Conservation (phyloP, 2,113 vertebrate genomes). For the Mirza zaza region DNA sequence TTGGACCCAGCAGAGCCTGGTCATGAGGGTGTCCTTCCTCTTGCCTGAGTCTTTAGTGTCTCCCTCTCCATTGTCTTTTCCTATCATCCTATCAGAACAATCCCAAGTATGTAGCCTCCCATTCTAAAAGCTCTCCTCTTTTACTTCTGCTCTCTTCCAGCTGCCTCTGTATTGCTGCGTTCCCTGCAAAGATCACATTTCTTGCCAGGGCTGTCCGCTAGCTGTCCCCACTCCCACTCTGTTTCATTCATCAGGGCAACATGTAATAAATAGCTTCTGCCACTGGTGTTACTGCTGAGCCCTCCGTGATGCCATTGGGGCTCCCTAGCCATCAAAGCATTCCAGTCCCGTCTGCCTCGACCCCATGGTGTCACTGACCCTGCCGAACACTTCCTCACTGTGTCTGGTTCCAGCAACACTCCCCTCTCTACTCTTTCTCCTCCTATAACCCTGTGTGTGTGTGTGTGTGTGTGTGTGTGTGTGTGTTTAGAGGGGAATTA, state of each 20-base stretch:
- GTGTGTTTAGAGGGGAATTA: no score
- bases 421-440: background rate
- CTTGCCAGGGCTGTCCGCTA: background rate
- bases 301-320: background rate
- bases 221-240: background rate
- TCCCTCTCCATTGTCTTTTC: background rate
- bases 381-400: background rate
- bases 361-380: background rate
- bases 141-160: background rate
- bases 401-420: background rate
- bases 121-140: background rate
- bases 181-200: background rate
- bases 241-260: background rate
- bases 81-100: background rate
- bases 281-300: background rate
- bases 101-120: background rate
- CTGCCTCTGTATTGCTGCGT: background rate
- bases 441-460: no score
- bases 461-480: no score
- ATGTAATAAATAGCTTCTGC: background rate
- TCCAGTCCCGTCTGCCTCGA: background rate
- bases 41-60: background rate
- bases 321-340: background rate
- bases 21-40: background rate
- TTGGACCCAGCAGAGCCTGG: background rate